A percentile compares a stretch with the other conserved stretches of the same genome.
Conservation (phyloP, 2,113 vertebrate genomes). For the Ophthalmolycus amberensis region DNA sequence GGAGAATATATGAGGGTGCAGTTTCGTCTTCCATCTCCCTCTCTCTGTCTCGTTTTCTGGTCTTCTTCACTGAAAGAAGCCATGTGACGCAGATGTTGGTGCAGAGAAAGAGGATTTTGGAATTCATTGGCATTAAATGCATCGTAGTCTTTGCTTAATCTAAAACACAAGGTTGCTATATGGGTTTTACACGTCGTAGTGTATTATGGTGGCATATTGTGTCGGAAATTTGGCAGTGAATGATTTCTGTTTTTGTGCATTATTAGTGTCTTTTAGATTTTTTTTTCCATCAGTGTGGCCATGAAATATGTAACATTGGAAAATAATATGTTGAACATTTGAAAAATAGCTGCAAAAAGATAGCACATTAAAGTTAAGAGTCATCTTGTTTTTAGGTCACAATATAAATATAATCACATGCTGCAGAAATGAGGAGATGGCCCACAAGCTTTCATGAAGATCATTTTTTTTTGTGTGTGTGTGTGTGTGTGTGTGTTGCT, state of each 20-base stretch:
- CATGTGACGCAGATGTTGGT: background rate
- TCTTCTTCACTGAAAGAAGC: slow-evolving; percentile 3
- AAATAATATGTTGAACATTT: background rate
- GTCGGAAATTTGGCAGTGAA: background rate
- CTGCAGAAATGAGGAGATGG: slow-evolving; percentile 25
- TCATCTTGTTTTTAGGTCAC: slow-evolving; percentile 41
- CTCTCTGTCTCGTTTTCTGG: background rate
- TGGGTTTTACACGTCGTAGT: background rate
- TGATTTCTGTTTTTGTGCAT: background rate
- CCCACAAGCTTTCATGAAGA: background rate
- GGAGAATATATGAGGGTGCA: slow-evolving; percentile 46
- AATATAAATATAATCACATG: slow-evolving; percentile 21
- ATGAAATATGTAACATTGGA: background rate
- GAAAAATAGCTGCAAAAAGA: slow-evolving; percentile 23
- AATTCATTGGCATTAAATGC: background rate
- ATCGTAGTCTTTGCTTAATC: background rate
- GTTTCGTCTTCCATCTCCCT: slow-evolving; percentile 54
- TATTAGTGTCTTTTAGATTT: background rate
- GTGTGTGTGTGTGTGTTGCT: slow-evolving; percentile 11
- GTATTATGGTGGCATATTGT: too few relatives aligned
- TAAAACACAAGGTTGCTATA: background rate
- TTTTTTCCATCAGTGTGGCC: background rate
- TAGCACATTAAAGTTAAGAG: slow-evolving; percentile 25
- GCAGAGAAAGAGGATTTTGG: background rate
- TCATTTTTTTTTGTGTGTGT: background rate